Evolutionary conservation across 2,797 vertebrate genomes (phyloP).

Genomic region (Graptemys geographica): DNA sequence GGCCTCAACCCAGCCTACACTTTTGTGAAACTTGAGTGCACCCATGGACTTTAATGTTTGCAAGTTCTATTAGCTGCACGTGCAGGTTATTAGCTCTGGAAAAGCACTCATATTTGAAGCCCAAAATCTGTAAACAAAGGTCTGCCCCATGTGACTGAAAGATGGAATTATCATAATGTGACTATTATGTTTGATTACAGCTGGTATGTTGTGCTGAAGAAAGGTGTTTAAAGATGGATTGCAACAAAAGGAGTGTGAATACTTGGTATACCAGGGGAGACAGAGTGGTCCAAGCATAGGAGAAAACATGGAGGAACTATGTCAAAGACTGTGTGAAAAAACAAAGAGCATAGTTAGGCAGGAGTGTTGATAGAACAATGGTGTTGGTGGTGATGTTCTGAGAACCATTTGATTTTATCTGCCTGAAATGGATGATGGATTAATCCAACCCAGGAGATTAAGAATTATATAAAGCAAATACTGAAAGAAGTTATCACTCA

Average conservation of each 20-base stretch:
- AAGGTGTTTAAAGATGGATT: not conserved
- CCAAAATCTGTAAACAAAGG: not conserved
- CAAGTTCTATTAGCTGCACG: not conserved
- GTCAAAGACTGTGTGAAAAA: not conserved
- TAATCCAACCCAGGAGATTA: not conserved
- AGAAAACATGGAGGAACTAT: not conserved
- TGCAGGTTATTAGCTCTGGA: not conserved
- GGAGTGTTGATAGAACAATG: not conserved
- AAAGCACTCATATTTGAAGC: not conserved
- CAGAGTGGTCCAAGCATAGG: not conserved
- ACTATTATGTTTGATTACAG: not conserved
- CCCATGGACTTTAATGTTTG: not conserved
- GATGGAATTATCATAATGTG: not conserved
- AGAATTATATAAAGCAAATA: not conserved
- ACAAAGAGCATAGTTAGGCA: not conserved
- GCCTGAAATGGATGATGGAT: not conserved
- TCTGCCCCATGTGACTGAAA: not conserved
- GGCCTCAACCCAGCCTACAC: not conserved
- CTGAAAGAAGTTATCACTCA: not conserved
- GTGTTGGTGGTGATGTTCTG: not conserved
- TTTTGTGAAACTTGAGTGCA: not conserved
- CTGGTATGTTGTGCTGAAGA: not conserved
- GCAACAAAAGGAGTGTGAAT: not conserved
- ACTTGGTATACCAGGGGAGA: not conserved
- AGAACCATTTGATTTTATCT: not conserved